These are phyloP conservation scores for Oreochromis grahami DNA, from an alignment of 2,797 vertebrate genomes.

Conservation along the genomic window DNA sequence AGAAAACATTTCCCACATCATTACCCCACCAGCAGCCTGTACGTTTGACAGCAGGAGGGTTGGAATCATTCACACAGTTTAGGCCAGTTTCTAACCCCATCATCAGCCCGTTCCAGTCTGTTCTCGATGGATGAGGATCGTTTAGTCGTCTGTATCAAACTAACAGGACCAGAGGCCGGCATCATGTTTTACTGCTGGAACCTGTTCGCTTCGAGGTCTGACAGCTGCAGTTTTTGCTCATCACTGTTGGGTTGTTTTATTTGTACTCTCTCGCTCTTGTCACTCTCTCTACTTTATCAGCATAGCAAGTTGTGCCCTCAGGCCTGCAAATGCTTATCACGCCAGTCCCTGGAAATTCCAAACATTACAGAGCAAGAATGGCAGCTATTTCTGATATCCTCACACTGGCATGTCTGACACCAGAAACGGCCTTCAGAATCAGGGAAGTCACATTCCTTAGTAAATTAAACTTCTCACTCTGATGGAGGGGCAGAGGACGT, in stretches of 20 bases:
- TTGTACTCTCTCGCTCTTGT: background rate
- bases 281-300: constrained; percentile 1
- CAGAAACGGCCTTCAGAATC: background rate
- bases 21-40: constrained; percentile 13
- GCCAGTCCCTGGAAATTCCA: constrained; percentile 14
- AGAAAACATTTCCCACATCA: constrained; percentile 46
- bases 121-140: background rate
- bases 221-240: constrained; percentile 10
- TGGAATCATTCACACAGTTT: background rate
- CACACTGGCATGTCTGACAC: background rate
- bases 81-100: background rate
- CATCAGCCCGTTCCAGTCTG: background rate
- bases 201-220: background rate
- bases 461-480: background rate
- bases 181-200: background rate
- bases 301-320: constrained; percentile 1
- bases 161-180: background rate
- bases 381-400: background rate
- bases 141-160: background rate
- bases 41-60: background rate
- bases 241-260: constrained; percentile 19
- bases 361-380: background rate
- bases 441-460: background rate
- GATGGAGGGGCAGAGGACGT: background rate
- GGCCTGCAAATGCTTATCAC: constrained; percentile 27